Evolutionary conservation across 2,888 invertebrate species (phyloP), one percentile per base, ranked within the genome.

Genomic region (Glaucopsyche alexis): DNA sequence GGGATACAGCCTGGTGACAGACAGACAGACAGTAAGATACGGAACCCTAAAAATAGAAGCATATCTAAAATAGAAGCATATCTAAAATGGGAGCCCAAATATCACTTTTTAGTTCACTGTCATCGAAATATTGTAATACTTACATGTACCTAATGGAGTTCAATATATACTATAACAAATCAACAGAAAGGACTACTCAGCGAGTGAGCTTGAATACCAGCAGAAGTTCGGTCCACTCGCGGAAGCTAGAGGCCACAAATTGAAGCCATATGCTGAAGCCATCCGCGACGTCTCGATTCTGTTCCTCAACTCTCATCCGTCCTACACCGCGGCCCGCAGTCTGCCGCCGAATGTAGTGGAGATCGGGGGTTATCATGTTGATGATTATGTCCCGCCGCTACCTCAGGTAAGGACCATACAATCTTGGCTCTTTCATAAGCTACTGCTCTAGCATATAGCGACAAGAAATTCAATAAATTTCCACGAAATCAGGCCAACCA

Each of bases 281-380:
- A 38, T 78, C 3, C 69, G 81, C 52, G 84, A 89, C 73, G 76
- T 87, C 0, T 86, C 87, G 0, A 77, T 88, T 0, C 49, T 89
- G 50, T 77, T 89, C 1, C 80, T 83, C 0, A 87, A 88, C 78
- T 82, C 86, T 0, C 86, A 89, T 50, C 84, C 87, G 0, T 84
- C 86, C 0, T 78, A 86, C 11, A 77, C 80, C 0, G 77, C 81
- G 0, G 80, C 85, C 0, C 77, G 78, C 71, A 82, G 81, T 45
- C 42, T 84, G 6, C 87, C 89, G 0, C 85, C 87, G 0, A 89
- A 89, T 40, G 85, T 85, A 0, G 74, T 90, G 0, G 83, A 85
- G 2, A 81, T 89, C 0, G 89, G 80, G 3, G 89, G 89, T 0
- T 89, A 83, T 60, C 89, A 89, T 75, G 86, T 88, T 47, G 47